Conservation (phyloP, 2,113 vertebrate species). For the Coreoperca whiteheadi region DNA sequence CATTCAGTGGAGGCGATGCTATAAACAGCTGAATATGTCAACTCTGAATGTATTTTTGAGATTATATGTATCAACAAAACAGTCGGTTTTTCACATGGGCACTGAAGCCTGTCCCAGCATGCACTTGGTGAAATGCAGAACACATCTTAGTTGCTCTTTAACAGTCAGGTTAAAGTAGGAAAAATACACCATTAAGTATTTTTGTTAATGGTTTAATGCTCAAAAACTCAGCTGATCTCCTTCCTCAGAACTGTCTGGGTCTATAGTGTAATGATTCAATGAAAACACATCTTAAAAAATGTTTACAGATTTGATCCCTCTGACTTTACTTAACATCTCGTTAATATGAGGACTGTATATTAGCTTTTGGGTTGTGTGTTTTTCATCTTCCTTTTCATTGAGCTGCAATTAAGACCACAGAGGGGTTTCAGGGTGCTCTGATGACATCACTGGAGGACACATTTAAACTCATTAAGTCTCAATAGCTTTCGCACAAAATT, state of each 20-base stretch:
- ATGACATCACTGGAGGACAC: constrained; percentile 72
- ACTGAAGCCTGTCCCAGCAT: not conserved
- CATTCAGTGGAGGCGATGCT: constrained; percentile 15
- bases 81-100: not conserved
- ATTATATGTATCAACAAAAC: constrained; percentile 3
- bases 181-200: not conserved
- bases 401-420: constrained; percentile 62
- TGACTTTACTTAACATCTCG: constrained; percentile 15
- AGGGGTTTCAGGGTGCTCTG: constrained; percentile 32
- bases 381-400: constrained; percentile 44
- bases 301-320: not conserved
- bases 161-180: not conserved
- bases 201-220: not conserved
- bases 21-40: not conserved
- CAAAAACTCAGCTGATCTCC: not conserved
- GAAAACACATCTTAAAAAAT: constrained; percentile 13
- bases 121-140: not conserved
- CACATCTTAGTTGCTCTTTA: constrained; percentile 5
- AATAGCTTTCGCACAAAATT: constrained; percentile 39
- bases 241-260: not conserved
- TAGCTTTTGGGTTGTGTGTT: constrained; percentile 21
- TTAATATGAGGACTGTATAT: constrained; percentile 28
- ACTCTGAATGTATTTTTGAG: not conserved
- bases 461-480: constrained; percentile 62
- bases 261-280: not conserved